Percentiles rank a stretch among this genome's conserved stretches.
Evolutionary conservation across 2,797 vertebrate genomes (phyloP).

Genomic region (Neostethus bicornis): DNA sequence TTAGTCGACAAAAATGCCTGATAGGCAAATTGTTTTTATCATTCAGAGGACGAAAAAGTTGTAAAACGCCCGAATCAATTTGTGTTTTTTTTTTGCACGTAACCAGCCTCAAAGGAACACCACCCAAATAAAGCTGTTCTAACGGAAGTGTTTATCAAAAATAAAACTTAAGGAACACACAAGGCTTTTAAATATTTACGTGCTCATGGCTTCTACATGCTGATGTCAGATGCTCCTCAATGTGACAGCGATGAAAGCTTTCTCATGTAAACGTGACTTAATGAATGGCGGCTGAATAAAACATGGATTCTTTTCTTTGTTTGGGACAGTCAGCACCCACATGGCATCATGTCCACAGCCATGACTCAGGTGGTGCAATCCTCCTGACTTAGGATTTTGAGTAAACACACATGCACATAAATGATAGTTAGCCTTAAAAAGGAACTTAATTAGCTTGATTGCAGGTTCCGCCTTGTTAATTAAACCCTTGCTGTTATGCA

Average conservation of each 20-base stretch:
- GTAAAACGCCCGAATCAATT: background rate
- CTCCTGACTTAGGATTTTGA: background rate
- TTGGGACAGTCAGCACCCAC: background rate
- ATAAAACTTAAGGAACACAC: background rate
- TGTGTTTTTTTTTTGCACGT: background rate
- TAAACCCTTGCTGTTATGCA: too few species aligned
- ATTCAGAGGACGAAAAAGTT: background rate
- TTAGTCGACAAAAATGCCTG: background rate
- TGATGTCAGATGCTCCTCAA: background rate
- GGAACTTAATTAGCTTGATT: too few species aligned
- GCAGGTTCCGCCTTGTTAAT: too few species aligned
- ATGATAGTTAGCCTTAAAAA: too few species aligned
- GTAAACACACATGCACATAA: too few species aligned
- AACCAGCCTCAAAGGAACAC: background rate
- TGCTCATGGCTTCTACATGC: background rate
- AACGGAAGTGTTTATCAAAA: background rate
- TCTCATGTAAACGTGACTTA: slow-evolving; percentile 1
- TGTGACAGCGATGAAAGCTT: background rate
- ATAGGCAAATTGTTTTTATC: background rate
- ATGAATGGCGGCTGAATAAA: slow-evolving; percentile 4
- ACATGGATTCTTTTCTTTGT: background rate
- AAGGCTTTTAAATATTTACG: background rate
- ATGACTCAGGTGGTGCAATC: background rate
- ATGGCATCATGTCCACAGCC: background rate
- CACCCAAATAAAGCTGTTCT: background rate